These are phyloP conservation scores for Drosophila arizonae DNA, from an alignment of 1,140 invertebrate species.

Conservation along the genomic window DNA sequence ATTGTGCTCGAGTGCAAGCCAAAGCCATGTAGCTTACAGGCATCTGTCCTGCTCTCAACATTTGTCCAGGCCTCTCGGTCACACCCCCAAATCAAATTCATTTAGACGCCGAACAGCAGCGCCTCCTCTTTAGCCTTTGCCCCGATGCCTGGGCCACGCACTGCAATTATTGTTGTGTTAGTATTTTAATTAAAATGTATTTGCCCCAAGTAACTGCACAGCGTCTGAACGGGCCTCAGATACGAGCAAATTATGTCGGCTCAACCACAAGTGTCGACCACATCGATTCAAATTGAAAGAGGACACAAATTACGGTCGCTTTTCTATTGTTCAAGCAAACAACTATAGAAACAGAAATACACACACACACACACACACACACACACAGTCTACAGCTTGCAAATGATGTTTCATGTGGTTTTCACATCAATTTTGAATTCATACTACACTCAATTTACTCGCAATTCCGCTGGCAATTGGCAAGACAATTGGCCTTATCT, in stretches of 20 bases:
- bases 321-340: slow-evolving; percentile 23
- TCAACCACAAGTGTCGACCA: slow-evolving; percentile 36
- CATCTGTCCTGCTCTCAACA: slow-evolving; percentile 6
- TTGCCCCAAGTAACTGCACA: slow-evolving; percentile 27
- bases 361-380: neutral
- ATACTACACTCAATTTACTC: slow-evolving; percentile 16
- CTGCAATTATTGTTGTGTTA: slow-evolving; percentile 73
- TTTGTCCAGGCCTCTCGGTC: neutral
- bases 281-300: slow-evolving; percentile 30
- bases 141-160: neutral
- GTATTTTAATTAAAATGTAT: slow-evolving; percentile 81
- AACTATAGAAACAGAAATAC: neutral
- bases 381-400: neutral
- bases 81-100: slow-evolving; percentile 34
- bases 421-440: slow-evolving; percentile 10
- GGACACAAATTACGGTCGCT: slow-evolving; percentile 38
- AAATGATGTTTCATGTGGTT: slow-evolving; percentile 23
- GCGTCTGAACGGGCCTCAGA: neutral
- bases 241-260: slow-evolving; percentile 52
- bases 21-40: slow-evolving; percentile 24
- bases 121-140: too few relatives aligned
- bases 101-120: slow-evolving; percentile 10
- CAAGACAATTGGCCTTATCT: neutral
- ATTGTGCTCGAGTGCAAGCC: slow-evolving; percentile 19
- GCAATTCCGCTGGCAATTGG: neutral